These are phyloP conservation scores for Megaptera novaeangliae DNA, from an alignment of 2,113 vertebrate genomes.

Conservation along the genomic window DNA sequence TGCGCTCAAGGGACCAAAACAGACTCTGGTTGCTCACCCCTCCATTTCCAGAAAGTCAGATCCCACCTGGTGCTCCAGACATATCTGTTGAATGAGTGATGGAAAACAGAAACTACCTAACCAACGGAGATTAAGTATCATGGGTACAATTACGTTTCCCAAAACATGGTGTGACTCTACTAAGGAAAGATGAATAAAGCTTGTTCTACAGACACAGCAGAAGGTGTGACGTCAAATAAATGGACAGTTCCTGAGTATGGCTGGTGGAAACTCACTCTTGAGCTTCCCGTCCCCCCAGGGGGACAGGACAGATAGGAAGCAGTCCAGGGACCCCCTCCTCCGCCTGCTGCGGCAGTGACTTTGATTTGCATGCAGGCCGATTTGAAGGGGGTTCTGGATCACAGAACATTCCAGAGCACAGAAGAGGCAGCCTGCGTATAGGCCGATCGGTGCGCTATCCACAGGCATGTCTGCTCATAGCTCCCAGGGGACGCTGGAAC, in stretches of 20 bases:
- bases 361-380: background rate
- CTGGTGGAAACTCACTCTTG: background rate
- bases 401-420: background rate
- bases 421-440: background rate
- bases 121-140: background rate
- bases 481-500: background rate
- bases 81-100: background rate
- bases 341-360: background rate
- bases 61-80: too few species aligned
- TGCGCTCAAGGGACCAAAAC: background rate
- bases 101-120: background rate
- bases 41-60: background rate
- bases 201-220: background rate
- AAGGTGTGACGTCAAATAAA: background rate
- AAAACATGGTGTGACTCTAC: background rate
- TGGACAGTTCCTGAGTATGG: background rate
- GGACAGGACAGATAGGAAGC: background rate
- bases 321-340: background rate
- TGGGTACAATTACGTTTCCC: background rate
- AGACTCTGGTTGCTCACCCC: too few species aligned
- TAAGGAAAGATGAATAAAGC: background rate
- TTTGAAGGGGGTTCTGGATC: background rate
- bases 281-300: background rate
- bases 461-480: background rate
- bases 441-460: background rate